phyloP scores from a whole-genome alignment of 2,797 vertebrate genomes.

The Artibeus lituratus region DNA sequence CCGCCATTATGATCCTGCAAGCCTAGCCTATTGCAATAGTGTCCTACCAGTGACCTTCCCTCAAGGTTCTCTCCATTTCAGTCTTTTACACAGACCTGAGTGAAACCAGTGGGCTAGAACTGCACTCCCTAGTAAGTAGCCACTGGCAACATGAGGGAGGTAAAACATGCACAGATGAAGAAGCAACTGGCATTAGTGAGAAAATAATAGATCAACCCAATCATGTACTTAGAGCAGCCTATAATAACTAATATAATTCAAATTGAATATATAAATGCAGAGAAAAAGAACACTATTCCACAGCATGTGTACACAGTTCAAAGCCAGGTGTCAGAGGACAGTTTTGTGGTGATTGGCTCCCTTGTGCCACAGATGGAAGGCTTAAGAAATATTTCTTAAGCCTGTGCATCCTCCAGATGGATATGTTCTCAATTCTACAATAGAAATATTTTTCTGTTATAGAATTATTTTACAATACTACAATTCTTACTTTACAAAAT shows the following conservation, averaged over 20 bases:
- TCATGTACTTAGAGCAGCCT: neutral
- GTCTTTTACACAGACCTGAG: neutral
- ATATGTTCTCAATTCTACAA: no score
- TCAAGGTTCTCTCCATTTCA: neutral
- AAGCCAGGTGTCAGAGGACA: neutral
- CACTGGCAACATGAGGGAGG: neutral
- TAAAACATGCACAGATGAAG: neutral
- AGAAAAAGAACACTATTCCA: neutral
- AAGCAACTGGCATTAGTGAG: neutral
- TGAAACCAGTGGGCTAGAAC: neutral
- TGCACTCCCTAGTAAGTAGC: neutral
- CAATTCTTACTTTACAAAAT: no score
- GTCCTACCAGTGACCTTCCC: neutral
- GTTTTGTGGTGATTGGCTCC: neutral
- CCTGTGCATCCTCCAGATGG: no score
- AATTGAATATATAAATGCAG: neutral
- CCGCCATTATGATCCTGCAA: neutral
- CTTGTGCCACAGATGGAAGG: neutral
- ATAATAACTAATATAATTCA: neutral
- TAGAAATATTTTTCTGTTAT: no score
- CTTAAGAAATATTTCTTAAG: neutral
- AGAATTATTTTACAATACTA: no score
- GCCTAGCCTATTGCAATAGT: neutral
- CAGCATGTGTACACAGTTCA: neutral
- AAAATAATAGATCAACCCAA: slow-evolving; percentile 10